phyloP scores from a whole-genome alignment of 2,888 invertebrate species.

The Cyclophora albipunctata region DNA sequence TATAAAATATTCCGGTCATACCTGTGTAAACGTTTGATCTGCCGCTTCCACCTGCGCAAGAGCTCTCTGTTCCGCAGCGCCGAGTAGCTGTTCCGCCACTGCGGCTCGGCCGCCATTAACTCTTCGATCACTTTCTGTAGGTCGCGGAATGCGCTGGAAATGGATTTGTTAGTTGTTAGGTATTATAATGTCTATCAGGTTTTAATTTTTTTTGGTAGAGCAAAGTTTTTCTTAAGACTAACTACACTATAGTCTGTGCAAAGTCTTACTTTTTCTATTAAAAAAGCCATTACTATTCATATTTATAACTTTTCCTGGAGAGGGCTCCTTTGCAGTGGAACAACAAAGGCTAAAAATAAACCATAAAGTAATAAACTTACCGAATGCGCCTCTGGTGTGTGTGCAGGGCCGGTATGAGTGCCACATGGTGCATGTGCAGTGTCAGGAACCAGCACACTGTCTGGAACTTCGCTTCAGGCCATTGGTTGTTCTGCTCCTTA shows the following conservation, averaged over 20 bases:
- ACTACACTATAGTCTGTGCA: too few species aligned
- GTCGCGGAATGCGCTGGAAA: slow-evolving; percentile 81
- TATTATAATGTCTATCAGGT: neutral
- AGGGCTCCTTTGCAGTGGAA: too few species aligned
- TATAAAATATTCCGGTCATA: slow-evolving; percentile 24
- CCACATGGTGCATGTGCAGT: slow-evolving; percentile 93
- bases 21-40: slow-evolving; percentile 85
- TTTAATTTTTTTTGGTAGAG: neutral
- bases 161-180: neutral
- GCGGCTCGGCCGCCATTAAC: slow-evolving; percentile 84
- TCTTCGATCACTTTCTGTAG: slow-evolving; percentile 92
- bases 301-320: too few species aligned
- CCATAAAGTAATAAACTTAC: slow-evolving; percentile 25
- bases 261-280: too few species aligned
- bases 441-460: slow-evolving; percentile 98
- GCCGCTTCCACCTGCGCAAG: slow-evolving; percentile 90
- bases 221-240: too few species aligned
- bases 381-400: slow-evolving; percentile 75
- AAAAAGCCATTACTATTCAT: too few species aligned
- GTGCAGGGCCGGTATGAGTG: slow-evolving; percentile 90
- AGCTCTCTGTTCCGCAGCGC: slow-evolving; percentile 87
- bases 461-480: slow-evolving; percentile 91
- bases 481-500: slow-evolving; percentile 71
- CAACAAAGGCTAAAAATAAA: too few species aligned
- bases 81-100: slow-evolving; percentile 86